Percentiles rank a stretch among this genome's conserved stretches.
Conservation (phyloP, 2,113 vertebrate species). For the Trichechus manatus region DNA sequence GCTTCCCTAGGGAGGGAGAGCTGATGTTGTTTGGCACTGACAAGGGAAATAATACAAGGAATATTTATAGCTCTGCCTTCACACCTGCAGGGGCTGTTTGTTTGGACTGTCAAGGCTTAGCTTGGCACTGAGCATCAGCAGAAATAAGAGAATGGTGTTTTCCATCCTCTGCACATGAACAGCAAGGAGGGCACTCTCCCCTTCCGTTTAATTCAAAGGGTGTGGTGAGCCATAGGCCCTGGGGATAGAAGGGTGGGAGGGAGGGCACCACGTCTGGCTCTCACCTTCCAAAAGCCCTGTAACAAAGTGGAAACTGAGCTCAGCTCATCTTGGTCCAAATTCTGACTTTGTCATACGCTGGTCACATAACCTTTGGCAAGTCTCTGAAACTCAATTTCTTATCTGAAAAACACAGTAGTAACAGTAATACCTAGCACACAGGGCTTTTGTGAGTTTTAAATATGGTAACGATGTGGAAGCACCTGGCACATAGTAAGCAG, state of each 20-base stretch:
- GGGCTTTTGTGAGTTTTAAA: neutral
- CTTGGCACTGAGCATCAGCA: neutral
- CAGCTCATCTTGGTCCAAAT: neutral
- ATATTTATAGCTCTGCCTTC: conserved; percentile 62
- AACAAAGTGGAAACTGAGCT: neutral
- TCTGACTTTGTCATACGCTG: neutral
- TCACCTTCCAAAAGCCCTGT: neutral
- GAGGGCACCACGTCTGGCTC: neutral
- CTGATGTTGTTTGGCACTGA: conserved; percentile 46
- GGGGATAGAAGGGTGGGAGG: no score
- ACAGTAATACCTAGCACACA: neutral
- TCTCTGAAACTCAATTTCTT: neutral
- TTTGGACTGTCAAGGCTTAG: neutral
- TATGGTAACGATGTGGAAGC: neutral
- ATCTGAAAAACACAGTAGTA: neutral
- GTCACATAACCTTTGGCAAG: neutral
- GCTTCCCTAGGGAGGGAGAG: neutral
- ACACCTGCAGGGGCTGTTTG: conserved; percentile 53
- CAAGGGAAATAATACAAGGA: conserved; percentile 30
- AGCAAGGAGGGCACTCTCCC: neutral
- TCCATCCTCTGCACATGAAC: neutral
- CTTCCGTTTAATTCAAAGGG: neutral
- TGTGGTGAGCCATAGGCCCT: neutral
- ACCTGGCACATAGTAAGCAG: neutral
- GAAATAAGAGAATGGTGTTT: neutral